Percentiles rank a stretch among this genome's conserved stretches.
Conservation (phyloP, 2,888 invertebrate genomes). For the Aelia acuminata region DNA sequence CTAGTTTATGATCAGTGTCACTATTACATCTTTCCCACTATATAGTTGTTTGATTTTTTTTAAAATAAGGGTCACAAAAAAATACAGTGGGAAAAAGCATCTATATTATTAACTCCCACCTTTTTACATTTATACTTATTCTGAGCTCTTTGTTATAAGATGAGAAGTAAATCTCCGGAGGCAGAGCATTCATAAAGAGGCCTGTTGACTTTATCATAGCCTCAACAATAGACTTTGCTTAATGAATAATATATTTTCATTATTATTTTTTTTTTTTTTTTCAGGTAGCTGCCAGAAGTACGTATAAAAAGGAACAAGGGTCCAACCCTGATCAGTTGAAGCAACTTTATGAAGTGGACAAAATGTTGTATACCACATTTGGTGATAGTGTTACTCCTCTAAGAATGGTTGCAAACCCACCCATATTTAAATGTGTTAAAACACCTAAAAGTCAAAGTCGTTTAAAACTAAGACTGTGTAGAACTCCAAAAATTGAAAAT, state of each 20-base stretch:
- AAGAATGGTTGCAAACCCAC: slow-evolving; percentile 58
- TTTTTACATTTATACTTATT: no score
- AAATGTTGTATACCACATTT: slow-evolving; percentile 64
- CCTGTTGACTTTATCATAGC: no score
- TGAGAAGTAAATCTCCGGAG: slow-evolving; percentile 52
- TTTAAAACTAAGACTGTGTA: slow-evolving; percentile 48
- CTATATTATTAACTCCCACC: no score
- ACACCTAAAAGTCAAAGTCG: slow-evolving; percentile 47
- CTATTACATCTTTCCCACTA: no score
- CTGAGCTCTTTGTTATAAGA: slow-evolving; percentile 54
- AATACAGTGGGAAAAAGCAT: no score
- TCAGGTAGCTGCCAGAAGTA: slow-evolving; percentile 63
- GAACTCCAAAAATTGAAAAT: slow-evolving; percentile 46
- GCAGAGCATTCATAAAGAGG: slow-evolving; percentile 51
- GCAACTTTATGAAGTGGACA: slow-evolving; percentile 63
- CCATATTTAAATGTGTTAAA: slow-evolving; percentile 48
- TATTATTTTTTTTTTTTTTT: slow-evolving; percentile 43
- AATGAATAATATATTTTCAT: no score
- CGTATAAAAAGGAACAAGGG: slow-evolving; percentile 62
- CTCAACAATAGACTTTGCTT: no score
- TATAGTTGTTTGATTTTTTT: no score
- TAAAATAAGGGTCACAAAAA: no score
- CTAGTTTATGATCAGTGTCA: no score
- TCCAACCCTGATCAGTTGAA: slow-evolving; percentile 55
- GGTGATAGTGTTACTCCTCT: slow-evolving; percentile 65